Base-by-base conservation (phyloP, 2,888 invertebrate genomes). In the Gonocerus acuteangulatus region DNA sequence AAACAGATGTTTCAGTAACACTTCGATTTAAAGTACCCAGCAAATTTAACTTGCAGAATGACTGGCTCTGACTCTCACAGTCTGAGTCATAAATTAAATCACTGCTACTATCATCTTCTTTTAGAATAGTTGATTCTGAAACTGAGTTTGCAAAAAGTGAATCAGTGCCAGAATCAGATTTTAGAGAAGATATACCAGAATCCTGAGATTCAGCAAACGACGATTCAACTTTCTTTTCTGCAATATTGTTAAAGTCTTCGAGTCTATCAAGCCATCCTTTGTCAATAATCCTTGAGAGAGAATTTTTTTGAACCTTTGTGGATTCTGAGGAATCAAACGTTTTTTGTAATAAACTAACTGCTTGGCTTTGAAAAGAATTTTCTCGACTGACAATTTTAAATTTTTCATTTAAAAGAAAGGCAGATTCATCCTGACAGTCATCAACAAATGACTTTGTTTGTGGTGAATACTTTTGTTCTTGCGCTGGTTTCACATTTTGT, bases 1-100 rank as follows among this genome's bases (percentile, higher is more conserved):
- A 15, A 47, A 47, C 3, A 7, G 9, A 9, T 11, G 7, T 1
- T 11, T n/a, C n/a, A 7, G 1, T 2, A 51, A 32, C 18, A 36
- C 47, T 56, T 18, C 54, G 44, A 27, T 44, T 60, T 4, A 51
- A 6, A 22, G 15, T 22, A 13, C 44, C 48, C 34, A 45, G 34
- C 13, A 45, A 45, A 49, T 49, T 59, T n/a, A 49, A 15, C n/a
- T 21, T 39, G 16, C 16, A 36, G 16, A 59, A n/a, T 23, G 60
- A 52, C 19, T 48, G 49, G 44, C 42, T 51, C 42, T 65, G 62
- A 44, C 61, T 58, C 57, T 71, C 71, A 16, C 68, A 69, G 59
- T 72, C 86, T 74, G 86, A 86, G 67, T 84, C 84, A 13, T 74
- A 80, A 57, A 85, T 77, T 63, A 82, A 76, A 72, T 89, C 89